phyloP scores from a whole-genome alignment of 2,113 vertebrate species.

The Platichthys stellatus region DNA sequence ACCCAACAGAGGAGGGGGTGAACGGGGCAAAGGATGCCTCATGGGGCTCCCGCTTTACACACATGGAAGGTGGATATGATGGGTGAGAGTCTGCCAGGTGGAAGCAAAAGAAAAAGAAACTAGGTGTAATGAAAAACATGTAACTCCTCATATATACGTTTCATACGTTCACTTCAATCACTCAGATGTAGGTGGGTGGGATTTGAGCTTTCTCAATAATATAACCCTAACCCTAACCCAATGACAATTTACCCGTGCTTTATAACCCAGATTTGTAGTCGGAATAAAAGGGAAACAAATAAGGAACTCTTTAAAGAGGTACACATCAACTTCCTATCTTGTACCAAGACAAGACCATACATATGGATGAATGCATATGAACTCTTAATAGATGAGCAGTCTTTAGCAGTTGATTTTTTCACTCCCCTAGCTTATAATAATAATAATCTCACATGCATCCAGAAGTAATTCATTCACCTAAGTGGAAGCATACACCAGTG shows the following conservation, averaged over 20 bases:
- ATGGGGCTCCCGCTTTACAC: constrained; percentile 92
- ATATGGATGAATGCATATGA: constrained; percentile 25
- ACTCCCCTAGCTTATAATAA: constrained; percentile 69
- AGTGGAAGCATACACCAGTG: constrained; percentile 69
- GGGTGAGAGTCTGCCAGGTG: constrained; percentile 88
- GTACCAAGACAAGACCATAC: constrained; percentile 15
- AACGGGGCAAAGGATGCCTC: constrained; percentile 92
- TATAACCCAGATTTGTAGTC: neutral
- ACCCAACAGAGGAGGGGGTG: constrained; percentile 88
- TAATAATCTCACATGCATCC: constrained; percentile 70
- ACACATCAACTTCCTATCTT: constrained; percentile 29
- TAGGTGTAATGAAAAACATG: constrained; percentile 65
- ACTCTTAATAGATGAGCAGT: constrained; percentile 57
- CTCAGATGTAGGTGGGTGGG: constrained; percentile 53
- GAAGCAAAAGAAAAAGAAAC: constrained; percentile 65
- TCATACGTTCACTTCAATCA: constrained; percentile 53
- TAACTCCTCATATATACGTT: constrained; percentile 55
- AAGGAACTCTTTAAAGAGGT: constrained; percentile 10
- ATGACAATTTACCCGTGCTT: neutral
- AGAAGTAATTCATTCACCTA: constrained; percentile 69
- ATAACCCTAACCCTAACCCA: neutral
- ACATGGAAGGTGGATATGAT: constrained; percentile 88
- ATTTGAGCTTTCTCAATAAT: constrained; percentile 31
- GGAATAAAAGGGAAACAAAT: constrained; percentile 29
- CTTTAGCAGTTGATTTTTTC: constrained; percentile 66